Conservation (phyloP, 2,888 invertebrate genomes). For the Sepiola atlantica region DNA sequence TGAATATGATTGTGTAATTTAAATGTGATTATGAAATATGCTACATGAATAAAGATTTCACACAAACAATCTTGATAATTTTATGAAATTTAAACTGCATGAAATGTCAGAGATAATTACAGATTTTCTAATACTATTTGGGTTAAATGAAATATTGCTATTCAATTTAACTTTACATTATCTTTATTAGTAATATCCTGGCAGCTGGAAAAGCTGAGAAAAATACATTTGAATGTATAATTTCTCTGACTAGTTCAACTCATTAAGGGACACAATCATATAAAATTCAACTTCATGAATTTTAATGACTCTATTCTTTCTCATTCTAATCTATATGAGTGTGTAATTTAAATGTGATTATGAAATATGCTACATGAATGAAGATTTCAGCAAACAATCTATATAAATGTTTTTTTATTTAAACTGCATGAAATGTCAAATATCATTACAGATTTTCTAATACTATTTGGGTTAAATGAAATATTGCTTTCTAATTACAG, state of each 20-base stretch:
- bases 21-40: not conserved
- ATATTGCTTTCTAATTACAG: too few species aligned
- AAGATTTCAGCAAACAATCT: too few species aligned
- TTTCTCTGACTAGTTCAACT: not conserved
- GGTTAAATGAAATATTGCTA: not conserved
- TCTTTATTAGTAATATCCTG: not conserved
- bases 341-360: too few species aligned
- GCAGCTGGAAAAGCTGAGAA: not conserved
- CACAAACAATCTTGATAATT: not conserved
- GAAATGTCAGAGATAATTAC: not conserved
- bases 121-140: not conserved
- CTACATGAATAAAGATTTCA: not conserved
- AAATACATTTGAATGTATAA: not conserved
- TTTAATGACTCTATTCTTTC: not conserved
- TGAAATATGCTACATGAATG: too few species aligned
- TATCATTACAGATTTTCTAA: too few species aligned
- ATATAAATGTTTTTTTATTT: too few species aligned
- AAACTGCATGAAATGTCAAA: too few species aligned
- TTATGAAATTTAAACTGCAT: not conserved
- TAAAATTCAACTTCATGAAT: not conserved
- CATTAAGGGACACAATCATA: too few species aligned
- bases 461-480: too few species aligned
- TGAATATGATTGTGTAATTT: not conserved
- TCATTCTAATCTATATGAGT: not conserved
- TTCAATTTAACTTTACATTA: not conserved